Evolutionary conservation across 1,140 invertebrate species (phyloP), one percentile per base, ranked within the genome.

Genomic region (Rhopalosiphum maidis): DNA sequence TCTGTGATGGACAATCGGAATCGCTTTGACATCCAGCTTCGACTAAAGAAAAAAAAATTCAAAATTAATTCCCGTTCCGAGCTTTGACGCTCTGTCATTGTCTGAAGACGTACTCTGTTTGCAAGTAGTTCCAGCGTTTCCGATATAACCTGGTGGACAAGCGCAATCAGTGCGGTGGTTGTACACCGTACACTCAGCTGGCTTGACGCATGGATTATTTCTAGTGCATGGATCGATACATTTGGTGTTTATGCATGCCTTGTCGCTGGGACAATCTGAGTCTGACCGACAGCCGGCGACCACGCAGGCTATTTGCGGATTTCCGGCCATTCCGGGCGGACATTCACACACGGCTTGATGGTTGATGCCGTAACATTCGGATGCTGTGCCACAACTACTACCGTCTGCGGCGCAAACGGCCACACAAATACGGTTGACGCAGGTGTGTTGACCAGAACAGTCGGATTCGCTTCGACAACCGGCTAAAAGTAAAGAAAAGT

Each of bases 291-390:
- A 98, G 87, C 97, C 97, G 3, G 98, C 95, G 0, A 97, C 95
- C n/a, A 96, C 96, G 94, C 98, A 98, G 15, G 96, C 96, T 2
- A 97, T 95, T 87, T 97, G 96, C 5, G 98, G 98, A 95, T 99
- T 98, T 48, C 98, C 98, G 51, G 96, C 96, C 94, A 97, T 97
- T 30, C 98, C 98, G 22, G 97, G 96, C 51, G 96, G 96, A 95
- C 98, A 98, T 94, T 97, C 96, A 94, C 98, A 98, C 6, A 97
- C 96, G 1, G 97, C 96, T n/a, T 96, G 96, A 95, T 98, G 98
- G 94, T 98, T 97, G 35, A 97, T 96, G 23, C 97, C 97, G 88
- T 97, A 96, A 94, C 98, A 98, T 94, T 97, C 96, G 0, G 98
- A 97, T 87, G 96, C 96, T 83, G 96, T 95, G 86, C 97, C 97